These are phyloP conservation scores for Panzeria rudis DNA, from an alignment of 2,888 invertebrate species.

Conservation along the genomic window DNA sequence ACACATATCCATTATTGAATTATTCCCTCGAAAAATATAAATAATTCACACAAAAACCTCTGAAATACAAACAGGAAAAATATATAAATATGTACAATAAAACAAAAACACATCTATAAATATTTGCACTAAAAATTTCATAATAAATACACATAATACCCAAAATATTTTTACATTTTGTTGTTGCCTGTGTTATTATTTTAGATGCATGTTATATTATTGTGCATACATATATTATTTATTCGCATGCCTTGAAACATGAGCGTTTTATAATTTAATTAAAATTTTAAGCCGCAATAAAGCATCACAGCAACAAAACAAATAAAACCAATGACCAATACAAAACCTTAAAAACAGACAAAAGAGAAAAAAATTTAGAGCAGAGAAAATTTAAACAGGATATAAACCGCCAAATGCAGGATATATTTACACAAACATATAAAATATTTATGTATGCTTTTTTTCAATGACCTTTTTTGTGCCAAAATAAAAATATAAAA, in stretches of 20 bases:
- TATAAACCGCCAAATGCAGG: constrained; percentile 56
- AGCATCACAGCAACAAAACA: constrained; percentile 23
- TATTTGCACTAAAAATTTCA: constrained; percentile 70
- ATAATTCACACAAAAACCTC: background rate
- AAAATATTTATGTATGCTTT: background rate
- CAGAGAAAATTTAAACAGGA: constrained; percentile 45
- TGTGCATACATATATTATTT: background rate
- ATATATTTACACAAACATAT: constrained; percentile 50
- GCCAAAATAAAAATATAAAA: constrained; percentile 23
- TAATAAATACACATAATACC: constrained; percentile 71
- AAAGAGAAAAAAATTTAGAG: background rate
- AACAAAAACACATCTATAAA: too few relatives aligned
- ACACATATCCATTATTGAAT: background rate
- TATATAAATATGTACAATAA: constrained; percentile 66
- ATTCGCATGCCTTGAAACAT: constrained; percentile 61
- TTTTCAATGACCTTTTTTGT: constrained; percentile 39
- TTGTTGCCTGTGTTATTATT: constrained; percentile 25
- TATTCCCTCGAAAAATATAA: background rate
- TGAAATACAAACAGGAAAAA: constrained; percentile 7
- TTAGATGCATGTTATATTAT: constrained; percentile 12
- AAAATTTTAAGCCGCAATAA: constrained; percentile 68
- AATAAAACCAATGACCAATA: constrained; percentile 49
- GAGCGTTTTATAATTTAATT: constrained; percentile 73
- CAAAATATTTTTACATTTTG: constrained; percentile 72
- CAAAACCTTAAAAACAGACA: constrained; percentile 33